phyloP scores from a whole-genome alignment of 2,113 vertebrate species.

The Xiphorhynchus elegans region DNA sequence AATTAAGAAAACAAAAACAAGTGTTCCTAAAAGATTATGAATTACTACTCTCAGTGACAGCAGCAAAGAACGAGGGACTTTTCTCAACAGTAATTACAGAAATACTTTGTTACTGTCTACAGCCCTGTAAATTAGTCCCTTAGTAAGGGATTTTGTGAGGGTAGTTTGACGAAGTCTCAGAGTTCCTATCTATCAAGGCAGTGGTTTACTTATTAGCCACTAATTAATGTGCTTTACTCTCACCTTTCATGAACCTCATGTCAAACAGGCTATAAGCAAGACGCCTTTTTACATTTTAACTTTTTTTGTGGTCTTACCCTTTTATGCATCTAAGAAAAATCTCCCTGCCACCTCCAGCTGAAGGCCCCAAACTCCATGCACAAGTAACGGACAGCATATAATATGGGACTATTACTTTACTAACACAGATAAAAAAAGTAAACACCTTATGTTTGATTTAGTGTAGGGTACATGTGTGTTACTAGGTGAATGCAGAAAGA shows the following conservation, averaged over 20 bases:
- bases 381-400: background rate
- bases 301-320: slow-evolving; percentile 29
- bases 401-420: background rate
- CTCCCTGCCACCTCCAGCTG: background rate
- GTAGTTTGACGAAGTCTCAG: background rate
- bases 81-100: slow-evolving; percentile 45
- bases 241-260: slow-evolving; percentile 35
- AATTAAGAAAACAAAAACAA: slow-evolving; percentile 49
- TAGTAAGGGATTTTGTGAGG: slow-evolving; percentile 19
- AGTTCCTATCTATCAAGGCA: slow-evolving; percentile 19
- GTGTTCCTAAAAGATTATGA: slow-evolving; percentile 53
- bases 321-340: slow-evolving; percentile 33
- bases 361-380: background rate
- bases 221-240: slow-evolving; percentile 28
- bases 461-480: background rate
- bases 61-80: slow-evolving; percentile 30
- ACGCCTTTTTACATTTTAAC: background rate
- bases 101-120: slow-evolving; percentile 6
- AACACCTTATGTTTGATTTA: background rate
- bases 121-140: slow-evolving; percentile 44
- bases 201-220: slow-evolving; percentile 43
- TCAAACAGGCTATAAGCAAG: background rate
- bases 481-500: background rate
- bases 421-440: background rate
- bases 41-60: slow-evolving; percentile 44